phyloP scores from a whole-genome alignment of 2,113 vertebrate species.

The Rhynchomys soricoides region DNA sequence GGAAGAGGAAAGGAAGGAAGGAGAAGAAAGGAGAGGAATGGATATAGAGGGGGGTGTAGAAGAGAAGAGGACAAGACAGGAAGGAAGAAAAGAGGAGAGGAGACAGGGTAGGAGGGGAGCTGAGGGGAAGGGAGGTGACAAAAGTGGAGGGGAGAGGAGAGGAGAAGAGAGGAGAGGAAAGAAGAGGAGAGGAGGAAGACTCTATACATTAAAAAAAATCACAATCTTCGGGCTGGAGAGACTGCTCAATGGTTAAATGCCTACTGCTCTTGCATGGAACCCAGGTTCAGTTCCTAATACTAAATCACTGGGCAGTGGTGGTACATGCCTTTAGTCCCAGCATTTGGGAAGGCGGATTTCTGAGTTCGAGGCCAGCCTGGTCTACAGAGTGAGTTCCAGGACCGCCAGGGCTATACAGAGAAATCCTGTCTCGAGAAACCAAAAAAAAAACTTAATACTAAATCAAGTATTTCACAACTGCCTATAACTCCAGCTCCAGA shows the following conservation, averaged over 20 bases:
- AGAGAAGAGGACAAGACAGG: neutral
- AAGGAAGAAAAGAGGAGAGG: fast-evolving
- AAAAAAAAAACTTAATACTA: no score
- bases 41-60: neutral
- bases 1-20: neutral
- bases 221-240: neutral
- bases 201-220: neutral
- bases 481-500: neutral
- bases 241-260: neutral
- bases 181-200: neutral
- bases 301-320: no score
- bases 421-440: no score
- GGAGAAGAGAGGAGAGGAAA: no score
- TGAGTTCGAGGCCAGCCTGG: no score
- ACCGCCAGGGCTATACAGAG: no score
- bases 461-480: neutral
- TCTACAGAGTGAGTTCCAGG: no score
- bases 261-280: neutral
- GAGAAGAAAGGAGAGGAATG: fast-evolving
- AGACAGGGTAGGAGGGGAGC: neutral
- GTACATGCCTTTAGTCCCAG: no score
- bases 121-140: neutral
- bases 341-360: no score
- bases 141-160: neutral
- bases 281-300: neutral